phyloP scores from a whole-genome alignment of 2,113 vertebrate genomes.

The Leptobrachium ailaonicum region DNA sequence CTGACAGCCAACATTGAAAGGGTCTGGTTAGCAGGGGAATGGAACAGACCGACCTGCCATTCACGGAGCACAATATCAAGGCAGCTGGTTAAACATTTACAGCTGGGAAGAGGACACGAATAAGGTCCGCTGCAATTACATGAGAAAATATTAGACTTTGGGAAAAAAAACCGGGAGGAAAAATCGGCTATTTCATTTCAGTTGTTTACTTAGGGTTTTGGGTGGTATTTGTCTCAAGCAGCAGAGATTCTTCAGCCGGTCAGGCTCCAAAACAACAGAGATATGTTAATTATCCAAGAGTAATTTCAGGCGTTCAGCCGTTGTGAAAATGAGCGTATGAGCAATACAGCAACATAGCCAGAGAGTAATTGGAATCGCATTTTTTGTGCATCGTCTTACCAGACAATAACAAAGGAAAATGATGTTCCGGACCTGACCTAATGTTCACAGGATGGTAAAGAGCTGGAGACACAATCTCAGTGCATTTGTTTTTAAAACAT shows the following conservation, averaged over 20 bases:
- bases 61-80: slow-evolving; percentile 36
- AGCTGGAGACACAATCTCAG: neutral
- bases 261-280: slow-evolving; percentile 35
- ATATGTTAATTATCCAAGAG: slow-evolving; percentile 46
- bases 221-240: slow-evolving; percentile 5
- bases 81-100: slow-evolving; percentile 48
- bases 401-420: slow-evolving; percentile 37
- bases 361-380: slow-evolving; percentile 36
- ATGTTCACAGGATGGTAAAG: slow-evolving; percentile 21
- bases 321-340: slow-evolving; percentile 32
- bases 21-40: slow-evolving; percentile 7
- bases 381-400: slow-evolving; percentile 23
- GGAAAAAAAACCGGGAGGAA: slow-evolving; percentile 10
- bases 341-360: slow-evolving; percentile 20
- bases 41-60: slow-evolving; percentile 24
- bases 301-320: slow-evolving; percentile 34
- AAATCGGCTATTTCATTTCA: slow-evolving; percentile 26
- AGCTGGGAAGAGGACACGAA: slow-evolving; percentile 33
- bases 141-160: slow-evolving; percentile 34
- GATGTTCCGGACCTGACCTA: slow-evolving; percentile 23
- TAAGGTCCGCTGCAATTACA: slow-evolving; percentile 44
- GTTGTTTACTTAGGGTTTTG: slow-evolving; percentile 38
- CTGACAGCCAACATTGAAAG: slow-evolving; percentile 30
- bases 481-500: slow-evolving; percentile 31
- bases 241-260: slow-evolving; percentile 27